phyloP scores from a whole-genome alignment of 1,140 invertebrate species.

The Lordiphosa mommai region DNA sequence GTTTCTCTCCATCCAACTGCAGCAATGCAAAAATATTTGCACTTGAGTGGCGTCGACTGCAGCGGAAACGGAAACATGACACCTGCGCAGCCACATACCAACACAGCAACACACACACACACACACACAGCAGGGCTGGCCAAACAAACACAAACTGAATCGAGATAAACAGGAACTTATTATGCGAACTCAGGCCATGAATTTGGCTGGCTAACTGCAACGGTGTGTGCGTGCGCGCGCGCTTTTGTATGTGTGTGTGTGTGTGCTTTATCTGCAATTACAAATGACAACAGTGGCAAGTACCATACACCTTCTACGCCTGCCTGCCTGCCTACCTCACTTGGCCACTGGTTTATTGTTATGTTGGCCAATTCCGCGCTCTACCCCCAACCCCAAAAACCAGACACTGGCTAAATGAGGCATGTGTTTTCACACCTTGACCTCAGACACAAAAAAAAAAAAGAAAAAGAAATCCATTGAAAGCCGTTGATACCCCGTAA shows the following conservation, averaged over 20 bases:
- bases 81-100: conserved; percentile 51
- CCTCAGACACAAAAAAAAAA: no score
- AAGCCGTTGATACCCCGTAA: no score
- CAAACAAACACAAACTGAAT: conserved; percentile 60
- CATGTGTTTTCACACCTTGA: no score
- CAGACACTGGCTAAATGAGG: no score
- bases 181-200: conserved; percentile 65
- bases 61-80: conserved; percentile 72
- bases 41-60: conserved; percentile 36
- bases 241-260: conserved; percentile 25
- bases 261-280: conserved; percentile 1
- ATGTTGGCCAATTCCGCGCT: no score
- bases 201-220: conserved; percentile 12
- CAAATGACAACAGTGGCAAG: no score
- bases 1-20: conserved; percentile 2
- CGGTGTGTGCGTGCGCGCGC: conserved; percentile 15
- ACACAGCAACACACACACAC: conserved; percentile 19
- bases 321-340: no score
- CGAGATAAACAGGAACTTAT: conserved; percentile 74
- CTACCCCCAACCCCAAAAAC: no score
- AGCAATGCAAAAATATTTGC: conserved; percentile 61
- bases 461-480: no score
- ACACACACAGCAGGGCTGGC: conserved; percentile 12
- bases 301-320: no score
- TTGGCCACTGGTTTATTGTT: no score